Evolutionary conservation across 2,797 vertebrate species (phyloP), one percentile per base, ranked within the genome.

Genomic region (Nannoperca australis): DNA sequence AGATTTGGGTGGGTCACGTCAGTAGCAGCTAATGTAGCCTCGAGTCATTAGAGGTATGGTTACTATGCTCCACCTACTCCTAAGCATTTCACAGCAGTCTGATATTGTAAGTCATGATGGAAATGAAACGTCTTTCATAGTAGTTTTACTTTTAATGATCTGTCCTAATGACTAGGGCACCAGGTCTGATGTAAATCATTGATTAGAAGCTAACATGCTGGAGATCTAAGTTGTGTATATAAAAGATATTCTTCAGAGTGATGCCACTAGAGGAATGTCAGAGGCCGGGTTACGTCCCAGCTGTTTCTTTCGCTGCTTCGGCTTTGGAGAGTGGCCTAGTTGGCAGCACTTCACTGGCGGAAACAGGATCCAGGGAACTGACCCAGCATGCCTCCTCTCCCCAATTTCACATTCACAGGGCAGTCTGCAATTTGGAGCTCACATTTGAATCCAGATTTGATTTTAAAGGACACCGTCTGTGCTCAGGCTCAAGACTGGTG

Each of bases 311-410:
- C 2, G 11, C 69, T 70, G 69, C 59, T 49, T 63, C 5, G 1
- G 60, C 30, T 54, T 73, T 75, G 66, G 79, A 73, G 68, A 22
- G 10, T 59, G 79, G 81, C 83, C 83, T 78, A 84, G 65, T 87
- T 91, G 88, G 88, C 85, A 87, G 73, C 54, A 72, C 89, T 87
- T 88, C 85, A 89, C 79, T 88, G 72, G 66, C 70, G 50, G 76
- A 59, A 70, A 42, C 67, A 34, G 59, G 70, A 78, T 74, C 76
- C 59, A 51, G 86, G 85, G 88, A 90, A 69, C 73, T 84, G 85
- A 90, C 88, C 83, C 78, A 79, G 82, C 83, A 79, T 83, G 81
- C 62, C 78, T 79, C 42, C 47, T 77, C 45, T 82, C 63, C 74
- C 54, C 64, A 78, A 66, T 88, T 88, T 84, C 60, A 73, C 64